phyloP scores from a whole-genome alignment of 1,140 invertebrate species.

The Gonatopus flavifemur region DNA sequence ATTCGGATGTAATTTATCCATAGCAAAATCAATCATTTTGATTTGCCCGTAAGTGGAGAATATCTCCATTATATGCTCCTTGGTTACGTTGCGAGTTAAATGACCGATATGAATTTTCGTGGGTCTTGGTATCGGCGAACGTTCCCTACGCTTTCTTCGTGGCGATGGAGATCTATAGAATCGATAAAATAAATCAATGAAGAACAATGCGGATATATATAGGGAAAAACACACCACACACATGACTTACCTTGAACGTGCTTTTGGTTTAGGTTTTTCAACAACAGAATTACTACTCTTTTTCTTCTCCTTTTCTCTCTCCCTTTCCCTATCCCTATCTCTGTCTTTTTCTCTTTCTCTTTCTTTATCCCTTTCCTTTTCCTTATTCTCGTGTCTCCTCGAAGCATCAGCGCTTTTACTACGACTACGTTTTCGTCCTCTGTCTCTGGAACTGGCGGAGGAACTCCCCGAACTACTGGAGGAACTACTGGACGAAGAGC shows the following conservation, averaged over 20 bases:
- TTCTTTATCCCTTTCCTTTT: conserved; percentile 59
- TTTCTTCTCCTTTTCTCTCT: conserved; percentile 49
- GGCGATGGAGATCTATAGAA: conserved; percentile 59
- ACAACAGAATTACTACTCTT: conserved; percentile 57
- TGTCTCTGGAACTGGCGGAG: conserved; percentile 62
- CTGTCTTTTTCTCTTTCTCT: conserved; percentile 58
- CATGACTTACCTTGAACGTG: conserved; percentile 56
- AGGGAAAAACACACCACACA: too few relatives aligned
- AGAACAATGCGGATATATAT: background rate
- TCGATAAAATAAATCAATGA: background rate
- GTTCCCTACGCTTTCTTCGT: conserved; percentile 67
- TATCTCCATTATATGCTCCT: conserved; percentile 93
- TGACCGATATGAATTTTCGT: conserved; percentile 92
- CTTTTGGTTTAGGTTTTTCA: conserved; percentile 63
- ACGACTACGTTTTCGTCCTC: conserved; percentile 51
- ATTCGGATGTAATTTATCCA: conserved; percentile 83
- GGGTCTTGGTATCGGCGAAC: conserved; percentile 82
- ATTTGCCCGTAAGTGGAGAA: conserved; percentile 91
- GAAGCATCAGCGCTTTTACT: conserved; percentile 57
- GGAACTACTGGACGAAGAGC: conserved; percentile 67
- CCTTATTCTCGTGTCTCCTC: conserved; percentile 57
- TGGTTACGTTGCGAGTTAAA: conserved; percentile 88
- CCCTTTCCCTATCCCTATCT: conserved; percentile 48
- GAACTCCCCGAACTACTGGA: conserved; percentile 72
- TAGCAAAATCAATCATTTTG: conserved; percentile 86